Conservation (phyloP, 1,140 invertebrate species). For the Pararge aegeria region DNA sequence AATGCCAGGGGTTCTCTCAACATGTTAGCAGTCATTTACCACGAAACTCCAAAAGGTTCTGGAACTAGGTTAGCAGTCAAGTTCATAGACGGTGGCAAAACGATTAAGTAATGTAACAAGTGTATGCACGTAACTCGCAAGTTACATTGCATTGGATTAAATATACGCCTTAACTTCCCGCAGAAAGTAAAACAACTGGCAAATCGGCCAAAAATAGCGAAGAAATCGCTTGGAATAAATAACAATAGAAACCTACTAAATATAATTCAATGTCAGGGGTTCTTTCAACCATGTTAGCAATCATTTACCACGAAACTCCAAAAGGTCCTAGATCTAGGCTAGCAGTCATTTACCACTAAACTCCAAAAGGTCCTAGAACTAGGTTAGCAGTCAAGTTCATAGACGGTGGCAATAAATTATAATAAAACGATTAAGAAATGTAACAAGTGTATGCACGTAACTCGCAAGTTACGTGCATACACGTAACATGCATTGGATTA, state of each 20-base stretch:
- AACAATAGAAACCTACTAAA: too few relatives aligned
- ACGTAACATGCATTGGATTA: constrained; percentile 8
- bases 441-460: constrained; percentile 38
- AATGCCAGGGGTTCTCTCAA: too few relatives aligned
- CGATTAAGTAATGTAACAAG: constrained; percentile 50
- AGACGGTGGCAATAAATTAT: constrained; percentile 17
- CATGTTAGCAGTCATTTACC: not conserved
- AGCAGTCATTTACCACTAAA: not conserved
- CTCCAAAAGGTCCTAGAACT: not conserved
- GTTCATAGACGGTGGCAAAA: constrained; percentile 32
- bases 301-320: too few relatives aligned
- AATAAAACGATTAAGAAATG: constrained; percentile 47
- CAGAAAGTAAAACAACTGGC: too few relatives aligned
- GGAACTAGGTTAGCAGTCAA: constrained; percentile 19
- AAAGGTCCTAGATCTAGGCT: too few relatives aligned
- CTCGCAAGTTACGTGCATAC: constrained; percentile 15
- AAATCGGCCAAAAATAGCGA: too few relatives aligned
- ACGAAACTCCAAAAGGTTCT: not conserved
- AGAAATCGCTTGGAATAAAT: too few relatives aligned
- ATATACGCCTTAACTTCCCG: too few relatives aligned
- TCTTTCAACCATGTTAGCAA: too few relatives aligned
- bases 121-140: constrained; percentile 30
- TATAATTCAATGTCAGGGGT: too few relatives aligned
- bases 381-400: constrained; percentile 25
- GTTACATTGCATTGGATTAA: constrained; percentile 25